Conservation (phyloP, 2,797 vertebrate genomes). For the Valencia hispanica region DNA sequence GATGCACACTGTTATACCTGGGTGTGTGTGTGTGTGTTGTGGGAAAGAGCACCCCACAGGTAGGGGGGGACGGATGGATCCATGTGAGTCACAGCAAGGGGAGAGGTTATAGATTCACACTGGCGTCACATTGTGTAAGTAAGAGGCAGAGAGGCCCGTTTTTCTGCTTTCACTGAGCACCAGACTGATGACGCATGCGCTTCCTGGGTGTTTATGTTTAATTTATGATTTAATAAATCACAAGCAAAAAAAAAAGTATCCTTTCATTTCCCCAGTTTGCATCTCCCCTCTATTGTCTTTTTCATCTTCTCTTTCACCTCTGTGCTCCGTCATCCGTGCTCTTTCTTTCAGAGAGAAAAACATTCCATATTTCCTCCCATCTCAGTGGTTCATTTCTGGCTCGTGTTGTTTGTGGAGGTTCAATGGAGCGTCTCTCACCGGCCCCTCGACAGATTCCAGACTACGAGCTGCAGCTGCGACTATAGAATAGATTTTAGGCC, state of each 20-base stretch:
- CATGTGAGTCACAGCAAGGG: slow-evolving; percentile 49
- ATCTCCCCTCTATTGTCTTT: slow-evolving; percentile 26
- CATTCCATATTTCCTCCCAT: slow-evolving; percentile 56
- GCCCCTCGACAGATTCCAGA: slow-evolving; percentile 77
- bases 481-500: slow-evolving; percentile 57
- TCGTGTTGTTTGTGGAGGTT: slow-evolving; percentile 75
- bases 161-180: slow-evolving; percentile 11
- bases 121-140: slow-evolving; percentile 40
- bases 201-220: slow-evolving; percentile 3
- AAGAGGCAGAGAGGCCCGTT: background rate
- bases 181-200: slow-evolving; percentile 17
- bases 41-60: slow-evolving; percentile 41
- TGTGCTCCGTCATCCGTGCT: slow-evolving; percentile 60
- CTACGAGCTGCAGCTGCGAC: slow-evolving; percentile 73
- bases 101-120: slow-evolving; percentile 44
- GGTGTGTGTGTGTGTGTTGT: slow-evolving; percentile 13
- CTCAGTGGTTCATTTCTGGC: slow-evolving; percentile 72
- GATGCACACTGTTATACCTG: slow-evolving; percentile 25
- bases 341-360: slow-evolving; percentile 53
- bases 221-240: slow-evolving; percentile 41
- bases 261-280: slow-evolving; percentile 13
- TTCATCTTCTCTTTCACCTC: slow-evolving; percentile 35
- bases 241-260: slow-evolving; percentile 20
- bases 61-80: slow-evolving; percentile 32
- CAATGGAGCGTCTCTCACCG: slow-evolving; percentile 77